Evolutionary conservation across 2,888 invertebrate genomes (phyloP).

Genomic region (Philereme transversata): DNA sequence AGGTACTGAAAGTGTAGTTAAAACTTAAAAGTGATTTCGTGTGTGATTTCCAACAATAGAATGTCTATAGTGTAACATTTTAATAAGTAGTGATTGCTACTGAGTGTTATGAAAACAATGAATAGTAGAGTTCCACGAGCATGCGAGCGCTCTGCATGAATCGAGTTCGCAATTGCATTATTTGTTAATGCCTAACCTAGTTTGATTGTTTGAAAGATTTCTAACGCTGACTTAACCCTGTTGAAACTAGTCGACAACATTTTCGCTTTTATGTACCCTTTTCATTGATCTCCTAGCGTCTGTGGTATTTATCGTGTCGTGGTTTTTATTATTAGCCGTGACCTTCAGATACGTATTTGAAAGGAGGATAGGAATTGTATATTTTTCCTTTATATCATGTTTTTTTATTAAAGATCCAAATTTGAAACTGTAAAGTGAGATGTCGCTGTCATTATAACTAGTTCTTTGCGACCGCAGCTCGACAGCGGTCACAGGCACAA

Average conservation of each 20-base stretch:
- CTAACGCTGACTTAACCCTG: constrained; percentile 38
- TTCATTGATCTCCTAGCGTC: constrained; percentile 14
- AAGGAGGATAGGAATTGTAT: constrained; percentile 2
- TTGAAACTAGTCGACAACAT: constrained; percentile 37
- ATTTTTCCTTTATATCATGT: constrained; percentile 1
- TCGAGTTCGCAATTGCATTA: constrained; percentile 50
- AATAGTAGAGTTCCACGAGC: constrained; percentile 12
- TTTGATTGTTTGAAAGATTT: constrained; percentile 45
- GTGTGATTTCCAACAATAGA: background rate
- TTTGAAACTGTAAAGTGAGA: background rate
- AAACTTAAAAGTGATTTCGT: background rate
- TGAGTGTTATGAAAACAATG: constrained; percentile 18
- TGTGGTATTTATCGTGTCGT: constrained; percentile 1
- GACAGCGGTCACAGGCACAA: constrained; percentile 23
- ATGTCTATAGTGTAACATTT: constrained; percentile 1
- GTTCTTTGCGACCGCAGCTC: constrained; percentile 12
- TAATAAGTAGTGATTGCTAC: constrained; percentile 1
- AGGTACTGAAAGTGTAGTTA: no score
- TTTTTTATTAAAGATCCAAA: background rate
- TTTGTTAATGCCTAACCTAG: constrained; percentile 49
- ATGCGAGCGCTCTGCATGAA: constrained; percentile 44
- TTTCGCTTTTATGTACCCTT: constrained; percentile 15
- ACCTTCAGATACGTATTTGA: background rate
- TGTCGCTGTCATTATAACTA: background rate
- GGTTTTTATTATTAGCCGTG: background rate